A percentile compares a stretch with the other conserved stretches of the same genome.
Evolutionary conservation across 2,888 invertebrate species (phyloP).

Genomic region (Plagodis pulveraria): DNA sequence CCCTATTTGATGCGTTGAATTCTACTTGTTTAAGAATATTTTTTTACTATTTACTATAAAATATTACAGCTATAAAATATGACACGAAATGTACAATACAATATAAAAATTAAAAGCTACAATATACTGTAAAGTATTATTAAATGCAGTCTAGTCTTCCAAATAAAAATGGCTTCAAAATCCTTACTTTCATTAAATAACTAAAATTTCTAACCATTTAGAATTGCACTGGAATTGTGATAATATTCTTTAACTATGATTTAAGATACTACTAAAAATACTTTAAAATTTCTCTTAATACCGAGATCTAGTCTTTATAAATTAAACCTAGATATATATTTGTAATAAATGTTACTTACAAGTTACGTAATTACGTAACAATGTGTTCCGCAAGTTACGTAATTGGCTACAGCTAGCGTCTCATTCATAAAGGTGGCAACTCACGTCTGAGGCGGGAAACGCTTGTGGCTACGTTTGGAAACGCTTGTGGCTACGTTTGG

Average conservation of each 20-base stretch:
- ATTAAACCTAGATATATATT: conserved; percentile 22
- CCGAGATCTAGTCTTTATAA: conserved; percentile 27
- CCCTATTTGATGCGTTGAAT: too few species aligned
- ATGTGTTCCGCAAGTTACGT: conserved; percentile 5
- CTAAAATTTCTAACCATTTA: conserved; percentile 34
- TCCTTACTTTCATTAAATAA: conserved; percentile 20
- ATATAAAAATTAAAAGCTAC: conserved; percentile 42
- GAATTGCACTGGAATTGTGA: conserved; percentile 42
- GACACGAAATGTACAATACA: conserved; percentile 64
- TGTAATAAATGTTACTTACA: conserved; percentile 16
- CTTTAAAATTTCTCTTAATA: conserved; percentile 6
- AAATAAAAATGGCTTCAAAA: conserved; percentile 43
- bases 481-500: too few species aligned
- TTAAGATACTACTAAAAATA: conserved; percentile 31
- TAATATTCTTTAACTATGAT: conserved; percentile 3
- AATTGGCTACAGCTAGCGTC: conserved; percentile 13
- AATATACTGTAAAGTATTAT: conserved; percentile 38
- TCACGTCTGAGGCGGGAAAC: too few species aligned
- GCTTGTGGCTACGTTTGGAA: too few species aligned
- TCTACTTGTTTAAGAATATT: neutral
- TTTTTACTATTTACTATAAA: neutral
- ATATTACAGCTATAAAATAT: conserved; percentile 43
- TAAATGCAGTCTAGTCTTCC: conserved; percentile 68
- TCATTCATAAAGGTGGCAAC: neutral
- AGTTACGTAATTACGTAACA: conserved; percentile 12